Percentiles rank a stretch among this genome's conserved stretches.
These are phyloP conservation scores for Microcebus tavaratra DNA, from an alignment of 2,113 vertebrate genomes.

Conservation along the genomic window DNA sequence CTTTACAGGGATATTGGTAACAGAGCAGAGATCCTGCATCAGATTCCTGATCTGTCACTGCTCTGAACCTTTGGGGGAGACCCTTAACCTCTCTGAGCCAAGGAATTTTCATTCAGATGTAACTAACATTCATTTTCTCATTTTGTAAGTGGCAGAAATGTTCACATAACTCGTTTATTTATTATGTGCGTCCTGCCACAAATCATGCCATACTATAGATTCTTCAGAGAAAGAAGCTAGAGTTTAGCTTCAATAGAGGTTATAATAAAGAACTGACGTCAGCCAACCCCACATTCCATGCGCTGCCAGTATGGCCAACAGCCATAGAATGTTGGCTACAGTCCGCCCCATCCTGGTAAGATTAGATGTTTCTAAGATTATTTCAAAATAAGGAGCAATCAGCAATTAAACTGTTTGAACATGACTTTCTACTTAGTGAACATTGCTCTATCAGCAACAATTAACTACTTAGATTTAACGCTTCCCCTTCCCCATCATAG, in stretches of 20 bases:
- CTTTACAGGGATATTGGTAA: not conserved
- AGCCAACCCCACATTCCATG: not conserved
- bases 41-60: not conserved
- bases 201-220: not conserved
- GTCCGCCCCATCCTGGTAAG: not conserved
- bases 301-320: not conserved
- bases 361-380: not conserved
- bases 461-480: not conserved
- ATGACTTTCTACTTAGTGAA: not conserved
- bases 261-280: not conserved
- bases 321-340: not conserved
- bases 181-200: not conserved
- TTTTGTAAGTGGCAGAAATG: not conserved
- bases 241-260: not conserved
- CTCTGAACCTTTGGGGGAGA: not conserved
- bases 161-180: not conserved
- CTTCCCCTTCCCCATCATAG: accelerated
- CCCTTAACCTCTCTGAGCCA: not conserved
- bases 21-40: no score
- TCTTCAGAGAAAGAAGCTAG: not conserved
- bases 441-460: not conserved
- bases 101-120: not conserved
- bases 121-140: not conserved
- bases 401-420: not conserved
- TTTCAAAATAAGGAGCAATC: not conserved